These are phyloP conservation scores for Melanostoma scalare DNA, from an alignment of 2,888 invertebrate genomes.

Conservation along the genomic window DNA sequence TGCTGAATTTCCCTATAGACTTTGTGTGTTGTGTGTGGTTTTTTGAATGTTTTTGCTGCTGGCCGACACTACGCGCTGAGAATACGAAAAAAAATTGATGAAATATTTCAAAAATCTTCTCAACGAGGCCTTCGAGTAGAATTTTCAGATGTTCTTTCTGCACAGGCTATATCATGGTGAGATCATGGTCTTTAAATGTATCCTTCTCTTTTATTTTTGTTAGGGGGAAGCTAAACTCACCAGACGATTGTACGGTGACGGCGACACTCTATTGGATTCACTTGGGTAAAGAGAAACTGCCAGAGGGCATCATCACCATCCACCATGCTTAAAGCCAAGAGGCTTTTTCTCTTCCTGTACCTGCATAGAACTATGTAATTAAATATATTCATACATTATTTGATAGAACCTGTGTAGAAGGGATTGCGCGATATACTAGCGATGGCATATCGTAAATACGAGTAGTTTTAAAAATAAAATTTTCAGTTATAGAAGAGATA, in stretches of 20 bases:
- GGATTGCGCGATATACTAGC: not conserved
- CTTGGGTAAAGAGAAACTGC: slow-evolving; percentile 53
- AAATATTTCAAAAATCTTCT: slow-evolving; percentile 56
- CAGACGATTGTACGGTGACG: slow-evolving; percentile 21
- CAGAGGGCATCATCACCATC: slow-evolving; percentile 27
- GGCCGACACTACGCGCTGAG: slow-evolving; percentile 37
- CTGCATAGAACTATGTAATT: slow-evolving; percentile 14
- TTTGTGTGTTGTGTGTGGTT: slow-evolving; percentile 8
- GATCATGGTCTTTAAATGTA: slow-evolving; percentile 71
- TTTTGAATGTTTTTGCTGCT: slow-evolving; percentile 28
- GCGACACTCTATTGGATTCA: slow-evolving; percentile 17
- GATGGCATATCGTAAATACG: not conserved
- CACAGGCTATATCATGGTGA: slow-evolving; percentile 61
- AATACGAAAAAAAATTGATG: slow-evolving; percentile 48
- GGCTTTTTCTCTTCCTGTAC: slow-evolving; percentile 54
- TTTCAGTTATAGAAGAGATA: slow-evolving; percentile 8
- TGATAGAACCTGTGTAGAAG: not conserved
- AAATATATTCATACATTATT: slow-evolving; percentile 1
- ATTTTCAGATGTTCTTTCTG: slow-evolving; percentile 50
- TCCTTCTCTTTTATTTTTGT: slow-evolving; percentile 40
- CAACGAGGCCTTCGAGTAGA: slow-evolving; percentile 59
- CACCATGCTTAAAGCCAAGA: slow-evolving; percentile 12
- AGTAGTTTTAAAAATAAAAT: slow-evolving; percentile 54
- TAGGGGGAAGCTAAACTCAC: slow-evolving; percentile 46
- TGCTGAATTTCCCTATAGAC: slow-evolving; percentile 30